Conservation (phyloP, 2,113 vertebrate species). For the Acanthochromis polyacanthus region DNA sequence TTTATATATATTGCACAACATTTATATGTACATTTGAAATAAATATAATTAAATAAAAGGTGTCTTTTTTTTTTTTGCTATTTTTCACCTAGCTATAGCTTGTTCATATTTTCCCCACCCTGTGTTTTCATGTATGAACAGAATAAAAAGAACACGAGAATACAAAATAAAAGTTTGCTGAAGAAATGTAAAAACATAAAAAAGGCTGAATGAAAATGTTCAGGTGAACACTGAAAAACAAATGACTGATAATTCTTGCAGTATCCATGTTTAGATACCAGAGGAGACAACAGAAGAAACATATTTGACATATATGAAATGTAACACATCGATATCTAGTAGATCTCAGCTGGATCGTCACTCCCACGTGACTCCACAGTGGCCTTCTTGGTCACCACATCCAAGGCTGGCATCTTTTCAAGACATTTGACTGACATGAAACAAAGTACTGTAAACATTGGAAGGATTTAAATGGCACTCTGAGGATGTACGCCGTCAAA, state of each 20-base stretch:
- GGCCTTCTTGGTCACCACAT: constrained; percentile 36
- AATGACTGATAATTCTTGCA: constrained; percentile 25
- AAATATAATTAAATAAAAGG: constrained; percentile 80
- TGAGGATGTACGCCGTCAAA: constrained; percentile 71
- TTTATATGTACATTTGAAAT: constrained; percentile 83
- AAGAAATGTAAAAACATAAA: constrained; percentile 36
- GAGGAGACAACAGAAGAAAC: constrained; percentile 37
- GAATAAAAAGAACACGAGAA: constrained; percentile 32
- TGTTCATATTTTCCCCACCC: constrained; percentile 53
- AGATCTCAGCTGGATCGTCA: constrained; percentile 38
- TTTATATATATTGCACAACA: constrained; percentile 81
- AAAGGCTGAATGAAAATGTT: constrained; percentile 39
- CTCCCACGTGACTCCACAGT: not conserved
- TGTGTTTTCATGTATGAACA: constrained; percentile 48
- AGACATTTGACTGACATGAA: constrained; percentile 63
- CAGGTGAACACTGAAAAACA: constrained; percentile 26
- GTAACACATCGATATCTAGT: constrained; percentile 15
- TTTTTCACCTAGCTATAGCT: constrained; percentile 45
- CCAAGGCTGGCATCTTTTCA: constrained; percentile 51
- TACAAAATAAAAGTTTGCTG: constrained; percentile 32
- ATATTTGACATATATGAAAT: constrained; percentile 33
- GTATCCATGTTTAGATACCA: constrained; percentile 29
- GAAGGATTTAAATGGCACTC: constrained; percentile 78
- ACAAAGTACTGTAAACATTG: constrained; percentile 70
- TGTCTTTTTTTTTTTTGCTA: constrained; percentile 58